phyloP scores from a whole-genome alignment of 2,888 invertebrate species.

The Aphrophora alni region DNA sequence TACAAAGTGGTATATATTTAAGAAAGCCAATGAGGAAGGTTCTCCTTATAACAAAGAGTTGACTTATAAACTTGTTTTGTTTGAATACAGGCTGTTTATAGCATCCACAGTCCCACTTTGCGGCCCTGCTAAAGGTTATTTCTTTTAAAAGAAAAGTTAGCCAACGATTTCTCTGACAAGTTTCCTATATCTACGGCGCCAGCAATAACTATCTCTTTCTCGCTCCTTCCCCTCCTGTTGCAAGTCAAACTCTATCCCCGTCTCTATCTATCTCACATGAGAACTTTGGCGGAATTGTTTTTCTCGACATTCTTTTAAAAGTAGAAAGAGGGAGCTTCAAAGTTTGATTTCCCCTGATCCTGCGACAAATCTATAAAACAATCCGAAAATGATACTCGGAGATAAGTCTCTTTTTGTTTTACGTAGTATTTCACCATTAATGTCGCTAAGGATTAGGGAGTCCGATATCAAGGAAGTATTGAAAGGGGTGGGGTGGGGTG shows the following conservation, averaged over 20 bases:
- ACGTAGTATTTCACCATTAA: conserved; percentile 2
- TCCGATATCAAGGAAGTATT: neutral
- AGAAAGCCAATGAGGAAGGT: too few relatives aligned
- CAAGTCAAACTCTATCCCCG: neutral
- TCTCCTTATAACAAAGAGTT: neutral
- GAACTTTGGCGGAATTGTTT: neutral
- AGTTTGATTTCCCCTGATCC: conserved; percentile 9
- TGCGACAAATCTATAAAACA: conserved; percentile 2
- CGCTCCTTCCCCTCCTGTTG: neutral
- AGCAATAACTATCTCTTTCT: neutral
- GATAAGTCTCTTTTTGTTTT: neutral
- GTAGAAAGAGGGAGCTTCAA: neutral
- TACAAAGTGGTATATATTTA: too few relatives aligned
- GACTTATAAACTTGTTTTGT: conserved; percentile 9
- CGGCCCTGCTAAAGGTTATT: neutral
- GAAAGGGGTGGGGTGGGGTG: neutral
- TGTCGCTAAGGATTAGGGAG: neutral
- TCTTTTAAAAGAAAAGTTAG: conserved; percentile 9
- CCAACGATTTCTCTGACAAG: conserved; percentile 2
- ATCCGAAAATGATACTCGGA: neutral
- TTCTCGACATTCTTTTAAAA: neutral
- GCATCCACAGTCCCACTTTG: neutral
- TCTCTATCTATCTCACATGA: neutral
- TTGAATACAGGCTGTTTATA: neutral
- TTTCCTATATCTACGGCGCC: conserved; percentile 6